phyloP scores from a whole-genome alignment of 2,888 invertebrate genomes.

The Empis stercorea region DNA sequence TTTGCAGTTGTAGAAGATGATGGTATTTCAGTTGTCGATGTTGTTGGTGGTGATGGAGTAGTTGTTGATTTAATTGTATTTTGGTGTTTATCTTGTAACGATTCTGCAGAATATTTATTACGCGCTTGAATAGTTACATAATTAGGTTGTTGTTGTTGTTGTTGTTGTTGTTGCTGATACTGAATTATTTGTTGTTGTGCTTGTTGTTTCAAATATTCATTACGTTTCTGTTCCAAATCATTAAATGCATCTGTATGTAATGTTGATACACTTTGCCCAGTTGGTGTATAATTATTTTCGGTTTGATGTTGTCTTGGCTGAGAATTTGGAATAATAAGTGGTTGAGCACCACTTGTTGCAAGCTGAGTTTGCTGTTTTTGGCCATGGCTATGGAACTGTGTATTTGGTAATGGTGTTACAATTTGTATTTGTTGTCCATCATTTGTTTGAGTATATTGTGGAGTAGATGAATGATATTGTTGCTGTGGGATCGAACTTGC shows the following conservation, averaged over 20 bases:
- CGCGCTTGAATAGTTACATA: constrained; percentile 4
- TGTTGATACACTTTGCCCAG: constrained; percentile 27
- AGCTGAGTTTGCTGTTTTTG: constrained; percentile 14
- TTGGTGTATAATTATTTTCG: not conserved
- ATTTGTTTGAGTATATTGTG: constrained; percentile 29
- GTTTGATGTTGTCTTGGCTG: constrained; percentile 27
- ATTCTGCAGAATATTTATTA: constrained; percentile 3
- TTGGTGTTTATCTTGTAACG: constrained; percentile 6
- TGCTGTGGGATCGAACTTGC: not conserved
- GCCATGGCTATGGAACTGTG: constrained; percentile 20
- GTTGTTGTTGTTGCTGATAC: constrained; percentile 7
- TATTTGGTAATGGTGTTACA: constrained; percentile 30
- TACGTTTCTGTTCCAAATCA: constrained; percentile 23
- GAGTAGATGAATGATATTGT: constrained; percentile 16
- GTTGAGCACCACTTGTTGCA: constrained; percentile 16
- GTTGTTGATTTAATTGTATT: constrained; percentile 5
- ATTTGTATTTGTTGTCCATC: constrained; percentile 33
- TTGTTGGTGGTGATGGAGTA: constrained; percentile 12
- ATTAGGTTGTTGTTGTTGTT: constrained; percentile 5
- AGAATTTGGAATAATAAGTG: constrained; percentile 21
- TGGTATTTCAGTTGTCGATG: constrained; percentile 9
- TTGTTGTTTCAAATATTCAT: constrained; percentile 5
- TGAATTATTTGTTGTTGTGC: constrained; percentile 2
- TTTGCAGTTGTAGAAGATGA: constrained; percentile 21
- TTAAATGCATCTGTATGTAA: constrained; percentile 33